These are phyloP conservation scores for Bruchidius siliquastri DNA, from an alignment of 2,888 invertebrate species.

Conservation along the genomic window DNA sequence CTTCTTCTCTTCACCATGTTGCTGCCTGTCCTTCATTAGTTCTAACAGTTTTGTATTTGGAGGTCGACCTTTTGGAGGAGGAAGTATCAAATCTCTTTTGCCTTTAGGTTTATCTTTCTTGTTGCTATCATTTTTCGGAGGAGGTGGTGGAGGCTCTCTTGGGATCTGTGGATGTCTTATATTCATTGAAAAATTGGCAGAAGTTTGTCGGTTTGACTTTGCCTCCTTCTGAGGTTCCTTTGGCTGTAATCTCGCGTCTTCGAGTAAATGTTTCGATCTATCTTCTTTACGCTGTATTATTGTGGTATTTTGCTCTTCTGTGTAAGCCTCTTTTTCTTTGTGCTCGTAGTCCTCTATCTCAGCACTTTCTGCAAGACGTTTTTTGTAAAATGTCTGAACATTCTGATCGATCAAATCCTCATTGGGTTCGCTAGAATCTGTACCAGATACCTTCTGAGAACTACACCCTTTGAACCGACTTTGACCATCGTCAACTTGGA, in stretches of 20 bases:
- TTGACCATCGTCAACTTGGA: too few species aligned
- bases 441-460: too few species aligned
- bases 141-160: conserved; percentile 7
- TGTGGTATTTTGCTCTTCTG: background rate
- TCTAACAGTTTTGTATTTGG: background rate
- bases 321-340: background rate
- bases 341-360: background rate
- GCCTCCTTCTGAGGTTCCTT: background rate
- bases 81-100: conserved; percentile 5
- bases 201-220: background rate
- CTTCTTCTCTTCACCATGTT: background rate
- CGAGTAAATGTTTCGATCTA: background rate
- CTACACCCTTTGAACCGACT: too few species aligned
- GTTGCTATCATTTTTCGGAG: conserved; percentile 1
- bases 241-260: too few species aligned
- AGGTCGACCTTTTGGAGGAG: conserved; percentile 5
- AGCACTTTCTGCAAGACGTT: background rate
- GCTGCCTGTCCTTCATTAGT: background rate
- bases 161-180: conserved; percentile 1
- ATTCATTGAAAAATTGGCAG: background rate
- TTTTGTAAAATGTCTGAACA: background rate
- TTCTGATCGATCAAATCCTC: background rate
- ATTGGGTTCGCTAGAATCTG: background rate
- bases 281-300: background rate
- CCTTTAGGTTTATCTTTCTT: conserved; percentile 9